Conservation (phyloP, 2,113 vertebrate species). For the Pogonocichla stellata region DNA sequence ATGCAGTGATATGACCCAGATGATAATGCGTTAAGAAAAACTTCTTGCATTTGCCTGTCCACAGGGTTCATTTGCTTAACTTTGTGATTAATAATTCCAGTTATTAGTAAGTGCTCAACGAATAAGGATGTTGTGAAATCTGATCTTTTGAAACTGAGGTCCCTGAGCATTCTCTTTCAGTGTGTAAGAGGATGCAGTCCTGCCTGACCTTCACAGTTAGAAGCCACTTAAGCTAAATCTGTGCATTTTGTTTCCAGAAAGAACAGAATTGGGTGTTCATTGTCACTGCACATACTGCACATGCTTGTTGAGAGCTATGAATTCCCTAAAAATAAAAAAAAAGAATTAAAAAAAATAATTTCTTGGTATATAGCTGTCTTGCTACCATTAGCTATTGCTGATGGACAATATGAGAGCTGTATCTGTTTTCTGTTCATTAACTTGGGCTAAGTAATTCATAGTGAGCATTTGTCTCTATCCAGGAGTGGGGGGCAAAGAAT, state of each 20-base stretch:
- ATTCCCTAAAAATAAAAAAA: background rate
- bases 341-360: too few species aligned
- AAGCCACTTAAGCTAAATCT: accelerated
- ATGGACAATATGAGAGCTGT: background rate
- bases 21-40: background rate
- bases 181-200: background rate
- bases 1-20: background rate
- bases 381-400: background rate
- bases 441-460: background rate
- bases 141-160: background rate
- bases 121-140: background rate
- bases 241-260: background rate
- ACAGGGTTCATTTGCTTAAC: background rate
- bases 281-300: background rate
- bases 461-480: background rate
- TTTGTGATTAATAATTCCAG: background rate
- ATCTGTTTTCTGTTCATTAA: background rate
- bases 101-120: background rate
- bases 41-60: background rate
- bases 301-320: background rate
- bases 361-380: background rate
- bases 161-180: background rate
- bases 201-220: background rate
- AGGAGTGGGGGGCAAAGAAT: background rate
- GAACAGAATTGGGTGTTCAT: background rate